phyloP scores from a whole-genome alignment of 2,888 invertebrate species.

The Trichopria drosophilae region DNA sequence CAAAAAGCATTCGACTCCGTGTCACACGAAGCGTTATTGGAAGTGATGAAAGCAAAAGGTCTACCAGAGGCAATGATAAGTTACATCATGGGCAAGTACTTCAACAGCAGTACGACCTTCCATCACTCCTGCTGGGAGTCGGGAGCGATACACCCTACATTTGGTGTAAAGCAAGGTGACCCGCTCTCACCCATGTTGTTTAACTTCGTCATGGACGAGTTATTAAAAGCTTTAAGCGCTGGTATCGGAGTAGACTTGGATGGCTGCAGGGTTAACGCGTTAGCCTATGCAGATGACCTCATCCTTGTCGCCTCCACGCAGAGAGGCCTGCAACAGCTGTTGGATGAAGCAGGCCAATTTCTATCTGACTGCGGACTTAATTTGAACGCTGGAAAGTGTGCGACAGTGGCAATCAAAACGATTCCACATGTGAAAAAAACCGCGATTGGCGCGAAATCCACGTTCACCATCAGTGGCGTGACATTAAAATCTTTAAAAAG shows the following conservation, averaged over 20 bases:
- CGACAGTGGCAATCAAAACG: constrained; percentile 5
- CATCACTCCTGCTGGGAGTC: not conserved
- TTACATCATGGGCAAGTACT: constrained; percentile 22
- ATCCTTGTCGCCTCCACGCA: constrained; percentile 10
- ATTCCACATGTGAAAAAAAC: constrained; percentile 22
- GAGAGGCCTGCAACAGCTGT: constrained; percentile 44
- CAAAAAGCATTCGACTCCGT: constrained; percentile 31
- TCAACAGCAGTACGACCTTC: constrained; percentile 9
- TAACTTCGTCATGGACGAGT: constrained; percentile 21
- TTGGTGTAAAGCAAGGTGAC: constrained; percentile 23
- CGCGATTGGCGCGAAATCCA: constrained; percentile 7
- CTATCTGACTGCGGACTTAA: constrained; percentile 37
- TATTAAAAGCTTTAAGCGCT: not conserved
- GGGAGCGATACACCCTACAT: not conserved
- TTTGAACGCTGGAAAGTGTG: constrained; percentile 38
- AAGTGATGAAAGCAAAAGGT: constrained; percentile 10
- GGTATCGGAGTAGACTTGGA: constrained; percentile 24
- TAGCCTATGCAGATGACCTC: constrained; percentile 37
- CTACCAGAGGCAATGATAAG: constrained; percentile 6
- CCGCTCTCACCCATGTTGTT: constrained; percentile 22
- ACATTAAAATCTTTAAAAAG: not conserved
- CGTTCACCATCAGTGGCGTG: constrained; percentile 2
- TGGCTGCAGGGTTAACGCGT: constrained; percentile 5
- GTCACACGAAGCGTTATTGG: constrained; percentile 16
- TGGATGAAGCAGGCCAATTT: constrained; percentile 22